These are phyloP conservation scores for Bufo bufo DNA, from an alignment of 2,113 vertebrate species.

Conservation along the genomic window DNA sequence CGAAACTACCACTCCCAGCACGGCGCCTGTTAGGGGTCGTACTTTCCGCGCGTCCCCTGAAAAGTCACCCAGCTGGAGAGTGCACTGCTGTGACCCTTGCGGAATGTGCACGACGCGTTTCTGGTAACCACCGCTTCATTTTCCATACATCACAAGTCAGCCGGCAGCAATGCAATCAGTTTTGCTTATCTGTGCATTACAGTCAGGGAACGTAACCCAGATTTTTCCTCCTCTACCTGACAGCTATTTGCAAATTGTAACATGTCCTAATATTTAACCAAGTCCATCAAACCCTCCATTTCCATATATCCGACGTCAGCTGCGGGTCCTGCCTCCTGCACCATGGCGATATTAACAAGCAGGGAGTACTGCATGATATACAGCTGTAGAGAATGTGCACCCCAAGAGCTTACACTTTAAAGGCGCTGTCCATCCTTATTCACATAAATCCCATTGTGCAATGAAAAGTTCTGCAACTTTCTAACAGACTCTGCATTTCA, in stretches of 20 bases:
- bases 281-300: conserved; percentile 35
- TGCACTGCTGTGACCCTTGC: neutral
- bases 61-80: neutral
- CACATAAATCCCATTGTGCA: neutral
- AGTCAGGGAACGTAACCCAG: neutral
- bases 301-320: conserved; percentile 15
- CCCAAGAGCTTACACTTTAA: neutral
- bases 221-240: conserved; percentile 28
- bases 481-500: neutral
- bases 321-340: neutral
- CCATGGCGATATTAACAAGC: no score
- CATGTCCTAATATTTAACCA: conserved; percentile 41
- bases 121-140: neutral
- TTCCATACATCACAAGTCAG: conserved; percentile 24
- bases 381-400: neutral
- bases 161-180: conserved; percentile 7
- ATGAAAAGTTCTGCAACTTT: neutral
- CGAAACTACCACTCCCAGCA: neutral
- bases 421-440: neutral
- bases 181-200: conserved; percentile 18
- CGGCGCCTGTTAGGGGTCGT: neutral
- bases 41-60: neutral
- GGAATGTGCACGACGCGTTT: neutral
- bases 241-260: conserved; percentile 32
- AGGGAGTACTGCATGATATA: neutral